A percentile compares a stretch with the other conserved stretches of the same genome.
These are phyloP conservation scores for Aplocera efformata DNA, from an alignment of 2,888 invertebrate genomes.

Conservation along the genomic window DNA sequence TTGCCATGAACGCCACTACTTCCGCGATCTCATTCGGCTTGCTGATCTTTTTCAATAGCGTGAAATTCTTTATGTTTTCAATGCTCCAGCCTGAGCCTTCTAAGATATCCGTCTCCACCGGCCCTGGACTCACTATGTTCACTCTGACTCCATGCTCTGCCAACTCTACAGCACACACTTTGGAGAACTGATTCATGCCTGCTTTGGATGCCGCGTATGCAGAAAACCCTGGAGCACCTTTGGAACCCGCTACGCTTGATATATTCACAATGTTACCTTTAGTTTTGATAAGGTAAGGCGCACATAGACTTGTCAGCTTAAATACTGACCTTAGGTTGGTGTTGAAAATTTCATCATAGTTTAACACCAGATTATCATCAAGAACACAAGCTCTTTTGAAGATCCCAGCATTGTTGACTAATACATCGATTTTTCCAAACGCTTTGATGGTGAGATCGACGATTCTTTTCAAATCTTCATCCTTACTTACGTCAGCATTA, in stretches of 20 bases:
- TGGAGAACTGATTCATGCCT: slow-evolving; percentile 84
- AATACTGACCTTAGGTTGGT: slow-evolving; percentile 41
- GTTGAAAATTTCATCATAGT: slow-evolving; percentile 39
- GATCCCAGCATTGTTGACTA: slow-evolving; percentile 49
- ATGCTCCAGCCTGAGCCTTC: slow-evolving; percentile 1
- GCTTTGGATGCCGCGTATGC: slow-evolving; percentile 85
- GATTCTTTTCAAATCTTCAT: slow-evolving; percentile 33
- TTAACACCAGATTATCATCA: slow-evolving; percentile 31
- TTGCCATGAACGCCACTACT: slow-evolving; percentile 31
- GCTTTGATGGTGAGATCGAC: slow-evolving; percentile 36
- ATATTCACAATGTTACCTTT: slow-evolving; percentile 50
- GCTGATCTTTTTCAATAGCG: slow-evolving; percentile 14
- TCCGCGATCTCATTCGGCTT: slow-evolving; percentile 29
- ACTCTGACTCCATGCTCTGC: slow-evolving; percentile 80
- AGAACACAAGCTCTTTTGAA: slow-evolving; percentile 21
- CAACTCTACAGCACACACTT: slow-evolving; percentile 83
- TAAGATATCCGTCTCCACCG: slow-evolving; percentile 21
- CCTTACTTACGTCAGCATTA: slow-evolving; percentile 40
- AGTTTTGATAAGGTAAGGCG: slow-evolving; percentile 37
- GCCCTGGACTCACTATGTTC: slow-evolving; percentile 69
- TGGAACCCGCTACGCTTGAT: slow-evolving; percentile 37
- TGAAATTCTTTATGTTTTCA: neutral
- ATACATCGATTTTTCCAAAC: slow-evolving; percentile 43
- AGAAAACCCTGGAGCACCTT: neutral
- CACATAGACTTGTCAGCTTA: slow-evolving; percentile 35